Evolutionary conservation across 2,113 vertebrate genomes (phyloP).

Genomic region (Oreochromis niloticus): DNA sequence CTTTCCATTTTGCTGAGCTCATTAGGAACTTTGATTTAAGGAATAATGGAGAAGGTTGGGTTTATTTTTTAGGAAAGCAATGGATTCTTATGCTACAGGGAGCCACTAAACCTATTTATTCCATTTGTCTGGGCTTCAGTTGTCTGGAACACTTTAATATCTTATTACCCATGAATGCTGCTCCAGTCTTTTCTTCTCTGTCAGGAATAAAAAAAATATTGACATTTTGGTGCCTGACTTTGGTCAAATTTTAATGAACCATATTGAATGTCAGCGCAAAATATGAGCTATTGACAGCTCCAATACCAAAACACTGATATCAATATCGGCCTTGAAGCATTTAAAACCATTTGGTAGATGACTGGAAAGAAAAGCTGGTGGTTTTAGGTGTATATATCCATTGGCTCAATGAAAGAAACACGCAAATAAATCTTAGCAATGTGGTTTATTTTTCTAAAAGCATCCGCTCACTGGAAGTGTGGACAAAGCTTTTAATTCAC

Average conservation of each 20-base stretch:
- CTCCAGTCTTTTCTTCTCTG: not conserved
- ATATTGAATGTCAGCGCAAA: not conserved
- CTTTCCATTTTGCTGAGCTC: not conserved
- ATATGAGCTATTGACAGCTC: constrained; percentile 6
- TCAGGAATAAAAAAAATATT: constrained; percentile 10
- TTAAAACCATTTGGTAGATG: constrained; percentile 11
- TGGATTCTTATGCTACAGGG: not conserved
- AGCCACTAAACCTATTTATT: not conserved
- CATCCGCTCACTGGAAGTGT: not conserved
- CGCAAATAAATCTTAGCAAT: not conserved
- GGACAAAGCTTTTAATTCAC: not conserved
- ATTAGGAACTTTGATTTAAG: not conserved
- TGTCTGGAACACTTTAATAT: not conserved
- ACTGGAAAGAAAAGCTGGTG: not conserved
- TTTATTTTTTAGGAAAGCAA: not conserved
- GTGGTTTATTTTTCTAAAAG: not conserved
- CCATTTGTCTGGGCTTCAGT: not conserved
- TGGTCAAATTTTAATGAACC: constrained; percentile 2
- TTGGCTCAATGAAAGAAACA: not conserved
- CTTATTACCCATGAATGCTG: not conserved
- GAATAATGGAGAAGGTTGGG: not conserved
- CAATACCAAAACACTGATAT: constrained; percentile 2
- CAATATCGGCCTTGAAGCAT: constrained; percentile 12
- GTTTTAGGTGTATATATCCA: not conserved
- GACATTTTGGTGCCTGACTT: not conserved